Conservation (phyloP, 1,140 invertebrate genomes). For the Babylonia areolata region DNA sequence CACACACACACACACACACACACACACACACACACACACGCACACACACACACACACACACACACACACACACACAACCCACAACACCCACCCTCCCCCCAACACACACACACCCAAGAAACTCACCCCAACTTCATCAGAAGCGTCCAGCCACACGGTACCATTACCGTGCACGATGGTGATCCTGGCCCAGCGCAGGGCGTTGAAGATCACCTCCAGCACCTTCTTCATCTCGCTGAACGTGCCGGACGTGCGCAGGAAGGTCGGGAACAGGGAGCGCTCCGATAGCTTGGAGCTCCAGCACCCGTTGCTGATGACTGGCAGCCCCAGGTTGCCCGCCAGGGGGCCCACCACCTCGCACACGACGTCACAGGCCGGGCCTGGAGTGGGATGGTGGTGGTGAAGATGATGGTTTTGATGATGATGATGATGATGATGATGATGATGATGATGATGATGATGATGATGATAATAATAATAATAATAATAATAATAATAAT, state of each 20-base stretch:
- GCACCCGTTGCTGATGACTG: constrained; percentile 72
- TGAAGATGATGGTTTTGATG: no score
- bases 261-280: constrained; percentile 29
- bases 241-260: constrained; percentile 41
- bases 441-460: no score
- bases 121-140: constrained; percentile 48
- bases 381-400: no score
- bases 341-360: constrained; percentile 52
- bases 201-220: constrained; percentile 43
- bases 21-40: not conserved
- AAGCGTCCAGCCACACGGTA: constrained; percentile 54
- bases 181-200: constrained; percentile 51
- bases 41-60: not conserved
- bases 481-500: no score
- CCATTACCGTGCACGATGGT: constrained; percentile 51
- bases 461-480: no score
- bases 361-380: constrained; percentile 57
- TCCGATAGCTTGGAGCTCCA: constrained; percentile 38
- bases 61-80: no score
- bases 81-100: no score
- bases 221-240: constrained; percentile 47
- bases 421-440: no score
- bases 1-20: not conserved
- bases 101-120: no score
- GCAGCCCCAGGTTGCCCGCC: constrained; percentile 46